Evolutionary conservation across 2,888 invertebrate species (phyloP).

Genomic region (Opisthograptis luteolata): DNA sequence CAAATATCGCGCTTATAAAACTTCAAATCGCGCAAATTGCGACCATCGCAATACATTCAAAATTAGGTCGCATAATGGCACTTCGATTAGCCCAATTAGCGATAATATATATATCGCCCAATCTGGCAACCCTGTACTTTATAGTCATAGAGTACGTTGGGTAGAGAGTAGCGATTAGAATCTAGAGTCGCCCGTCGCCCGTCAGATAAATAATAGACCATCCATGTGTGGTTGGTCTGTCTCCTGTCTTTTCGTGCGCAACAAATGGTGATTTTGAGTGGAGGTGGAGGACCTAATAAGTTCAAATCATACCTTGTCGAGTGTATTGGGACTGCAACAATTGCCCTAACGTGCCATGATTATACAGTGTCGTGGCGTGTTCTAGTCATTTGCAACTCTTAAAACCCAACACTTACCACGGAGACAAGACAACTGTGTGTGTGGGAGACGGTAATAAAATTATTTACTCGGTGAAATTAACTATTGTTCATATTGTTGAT

Average conservation of each 20-base stretch:
- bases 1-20: no score
- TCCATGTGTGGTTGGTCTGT: no score
- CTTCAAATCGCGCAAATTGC: no score
- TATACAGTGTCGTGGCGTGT: constrained; percentile 48
- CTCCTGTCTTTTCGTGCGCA: constrained; percentile 53
- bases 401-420: constrained; percentile 39
- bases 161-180: no score
- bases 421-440: constrained; percentile 54
- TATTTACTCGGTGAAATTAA: constrained; percentile 34
- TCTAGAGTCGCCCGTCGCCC: no score
- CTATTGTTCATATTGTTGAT: not conserved
- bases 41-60: no score
- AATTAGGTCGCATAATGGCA: no score
- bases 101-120: no score
- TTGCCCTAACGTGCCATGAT: constrained; percentile 40
- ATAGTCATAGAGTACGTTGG: no score
- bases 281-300: constrained; percentile 39
- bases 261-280: constrained; percentile 54
- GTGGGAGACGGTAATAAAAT: constrained; percentile 51
- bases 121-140: no score
- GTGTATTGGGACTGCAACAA: constrained; percentile 17
- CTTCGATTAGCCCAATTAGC: no score
- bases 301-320: constrained; percentile 9
- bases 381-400: constrained; percentile 35
- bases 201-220: no score